phyloP scores from a whole-genome alignment of 1,140 invertebrate species.

The Amyelois transitella region DNA sequence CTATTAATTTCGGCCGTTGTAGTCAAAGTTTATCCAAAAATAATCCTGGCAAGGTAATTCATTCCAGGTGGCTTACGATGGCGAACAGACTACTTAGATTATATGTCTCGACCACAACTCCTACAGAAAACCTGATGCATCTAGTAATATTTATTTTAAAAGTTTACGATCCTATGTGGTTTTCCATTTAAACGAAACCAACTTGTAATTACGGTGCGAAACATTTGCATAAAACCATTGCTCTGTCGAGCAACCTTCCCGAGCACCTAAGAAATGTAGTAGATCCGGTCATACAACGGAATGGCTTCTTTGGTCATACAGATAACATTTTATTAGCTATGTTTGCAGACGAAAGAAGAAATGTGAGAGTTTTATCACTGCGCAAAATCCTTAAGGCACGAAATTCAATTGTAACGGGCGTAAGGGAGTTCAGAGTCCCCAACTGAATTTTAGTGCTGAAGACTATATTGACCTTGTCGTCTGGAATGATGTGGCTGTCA shows the following conservation, averaged over 20 bases:
- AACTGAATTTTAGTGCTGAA: conserved; percentile 15
- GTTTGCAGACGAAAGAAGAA: conserved; percentile 9
- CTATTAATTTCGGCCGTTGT: no score
- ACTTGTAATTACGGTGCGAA: neutral
- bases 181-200: neutral
- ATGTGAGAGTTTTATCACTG: conserved; percentile 13
- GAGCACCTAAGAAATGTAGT: neutral
- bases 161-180: no score
- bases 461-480: conserved; percentile 14
- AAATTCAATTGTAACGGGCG: neutral
- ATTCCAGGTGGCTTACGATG: no score
- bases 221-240: conserved; percentile 9
- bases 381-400: conserved; percentile 10
- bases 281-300: conserved; percentile 13
- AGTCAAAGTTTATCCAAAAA: no score
- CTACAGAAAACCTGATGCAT: no score
- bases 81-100: no score
- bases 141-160: no score
- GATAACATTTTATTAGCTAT: conserved; percentile 13
- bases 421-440: conserved; percentile 15
- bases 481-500: conserved; percentile 15
- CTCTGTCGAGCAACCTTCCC: neutral
- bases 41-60: no score
- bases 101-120: no score
- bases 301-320: conserved; percentile 12